Conservation (phyloP, 2,888 invertebrate genomes). For the Thalpophila matura region DNA sequence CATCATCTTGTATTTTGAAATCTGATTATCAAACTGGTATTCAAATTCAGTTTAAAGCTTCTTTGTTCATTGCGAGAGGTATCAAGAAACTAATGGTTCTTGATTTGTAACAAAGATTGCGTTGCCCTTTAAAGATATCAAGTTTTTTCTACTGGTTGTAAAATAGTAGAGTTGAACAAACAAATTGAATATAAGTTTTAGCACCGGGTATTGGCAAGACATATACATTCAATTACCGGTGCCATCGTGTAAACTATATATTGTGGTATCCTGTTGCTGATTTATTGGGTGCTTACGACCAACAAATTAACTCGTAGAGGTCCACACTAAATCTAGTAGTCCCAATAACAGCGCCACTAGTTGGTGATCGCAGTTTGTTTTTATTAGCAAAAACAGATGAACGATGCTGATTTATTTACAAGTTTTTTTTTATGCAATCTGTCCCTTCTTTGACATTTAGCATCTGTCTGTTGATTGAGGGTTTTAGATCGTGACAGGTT, state of each 20-base stretch:
- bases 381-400: no score
- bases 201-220: not conserved
- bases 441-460: no score
- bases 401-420: no score
- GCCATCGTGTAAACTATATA: no score
- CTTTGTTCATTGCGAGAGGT: not conserved
- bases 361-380: no score
- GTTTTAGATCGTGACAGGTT: no score
- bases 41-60: constrained; percentile 5
- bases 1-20: constrained; percentile 28
- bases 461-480: no score
- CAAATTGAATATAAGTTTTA: not conserved
- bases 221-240: not conserved
- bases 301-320: not conserved
- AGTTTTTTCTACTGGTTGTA: not conserved
- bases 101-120: constrained; percentile 2
- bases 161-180: no score
- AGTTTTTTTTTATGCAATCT: no score
- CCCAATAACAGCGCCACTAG: no score
- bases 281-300: not conserved
- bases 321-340: not conserved
- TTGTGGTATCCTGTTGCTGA: not conserved
- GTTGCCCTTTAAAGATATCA: not conserved
- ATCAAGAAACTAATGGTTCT: not conserved
- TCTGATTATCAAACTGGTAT: constrained; percentile 19